phyloP scores from a whole-genome alignment of 2,113 vertebrate genomes.

The Cyanocitta stelleri region DNA sequence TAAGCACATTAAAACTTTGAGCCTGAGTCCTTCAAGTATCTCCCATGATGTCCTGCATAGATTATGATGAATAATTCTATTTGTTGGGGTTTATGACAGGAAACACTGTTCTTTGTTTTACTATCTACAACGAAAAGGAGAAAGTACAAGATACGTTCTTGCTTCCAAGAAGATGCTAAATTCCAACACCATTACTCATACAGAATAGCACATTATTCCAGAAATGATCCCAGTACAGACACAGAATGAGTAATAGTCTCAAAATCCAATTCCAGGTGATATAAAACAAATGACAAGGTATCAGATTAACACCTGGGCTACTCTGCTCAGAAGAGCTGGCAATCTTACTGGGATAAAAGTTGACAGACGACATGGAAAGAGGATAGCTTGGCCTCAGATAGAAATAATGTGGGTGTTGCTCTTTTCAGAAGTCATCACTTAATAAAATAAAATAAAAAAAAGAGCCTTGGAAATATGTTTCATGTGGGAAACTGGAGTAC shows the following conservation, averaged over 20 bases:
- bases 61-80: background rate
- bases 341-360: background rate
- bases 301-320: constrained; percentile 29
- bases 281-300: constrained; percentile 33
- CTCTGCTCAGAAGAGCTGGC: constrained; percentile 1
- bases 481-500: constrained; percentile 43
- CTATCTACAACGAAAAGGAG: background rate
- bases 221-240: background rate
- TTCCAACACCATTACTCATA: background rate
- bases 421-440: constrained; percentile 39
- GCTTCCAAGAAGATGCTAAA: constrained; percentile 15
- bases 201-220: background rate
- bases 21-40: background rate
- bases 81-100: background rate
- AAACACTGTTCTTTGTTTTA: background rate
- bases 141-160: background rate
- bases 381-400: background rate
- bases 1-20: background rate
- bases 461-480: background rate
- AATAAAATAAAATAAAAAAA: background rate
- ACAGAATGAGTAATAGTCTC: background rate
- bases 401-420: background rate
- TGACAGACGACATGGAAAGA: constrained; percentile 28
- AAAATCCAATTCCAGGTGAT: constrained; percentile 23
- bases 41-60: background rate